Conservation (phyloP, 2,113 vertebrate genomes). For the Calonectris borealis region DNA sequence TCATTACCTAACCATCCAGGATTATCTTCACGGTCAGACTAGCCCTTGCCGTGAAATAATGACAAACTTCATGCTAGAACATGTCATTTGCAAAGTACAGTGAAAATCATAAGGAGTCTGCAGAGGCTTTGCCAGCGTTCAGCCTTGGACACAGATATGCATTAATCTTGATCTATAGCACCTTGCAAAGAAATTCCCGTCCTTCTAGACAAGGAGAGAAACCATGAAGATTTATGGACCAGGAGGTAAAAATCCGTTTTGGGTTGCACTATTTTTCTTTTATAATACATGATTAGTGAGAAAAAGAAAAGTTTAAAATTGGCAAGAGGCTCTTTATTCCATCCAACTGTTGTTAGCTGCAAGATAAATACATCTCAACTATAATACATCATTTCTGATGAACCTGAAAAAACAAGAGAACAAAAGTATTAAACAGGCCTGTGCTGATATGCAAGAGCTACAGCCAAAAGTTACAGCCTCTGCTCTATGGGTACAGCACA, state of each 20-base stretch:
- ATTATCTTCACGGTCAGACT: neutral
- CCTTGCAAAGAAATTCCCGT: neutral
- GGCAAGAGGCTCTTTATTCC: slow-evolving; percentile 11
- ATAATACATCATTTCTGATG: neutral
- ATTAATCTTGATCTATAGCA: slow-evolving; percentile 37
- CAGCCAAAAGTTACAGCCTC: neutral
- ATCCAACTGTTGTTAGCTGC: neutral
- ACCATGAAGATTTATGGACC: slow-evolving; percentile 10
- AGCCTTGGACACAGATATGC: neutral
- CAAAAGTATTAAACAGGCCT: neutral
- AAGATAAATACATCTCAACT: slow-evolving; percentile 28
- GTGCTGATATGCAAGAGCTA: neutral
- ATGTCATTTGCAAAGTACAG: neutral
- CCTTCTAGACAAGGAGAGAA: neutral
- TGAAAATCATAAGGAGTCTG: neutral
- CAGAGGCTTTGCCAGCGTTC: neutral
- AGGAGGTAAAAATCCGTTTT: slow-evolving; percentile 16
- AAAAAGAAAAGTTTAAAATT: slow-evolving; percentile 30
- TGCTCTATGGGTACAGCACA: neutral
- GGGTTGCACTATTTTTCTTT: slow-evolving; percentile 43
- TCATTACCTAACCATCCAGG: neutral
- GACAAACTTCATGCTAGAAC: neutral
- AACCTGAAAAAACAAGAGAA: neutral
- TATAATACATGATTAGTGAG: slow-evolving; percentile 11
- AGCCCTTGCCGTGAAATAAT: neutral